Base-by-base conservation (phyloP, 2,113 vertebrate species). In the Carassius carassius region DNA sequence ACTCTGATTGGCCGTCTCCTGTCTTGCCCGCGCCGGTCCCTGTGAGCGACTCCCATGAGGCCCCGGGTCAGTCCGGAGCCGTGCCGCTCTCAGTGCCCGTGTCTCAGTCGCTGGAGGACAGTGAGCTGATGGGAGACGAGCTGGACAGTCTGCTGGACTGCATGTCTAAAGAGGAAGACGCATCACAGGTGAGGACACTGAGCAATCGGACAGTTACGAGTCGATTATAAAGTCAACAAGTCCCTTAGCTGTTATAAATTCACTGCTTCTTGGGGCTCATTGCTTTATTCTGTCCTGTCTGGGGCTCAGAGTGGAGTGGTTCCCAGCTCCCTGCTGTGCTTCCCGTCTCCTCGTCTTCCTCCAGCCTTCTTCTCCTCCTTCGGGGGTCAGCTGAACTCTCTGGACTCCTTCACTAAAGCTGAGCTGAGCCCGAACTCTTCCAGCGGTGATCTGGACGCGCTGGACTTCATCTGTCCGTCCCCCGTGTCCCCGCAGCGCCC, bases 91-190 rank as follows among this genome's bases (percentile, higher is more conserved):
- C 93, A 0, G 91, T 90, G 51, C 86, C 95, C 0, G 94, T 94
- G 85, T 84, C 86, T 16, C 94, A 96, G 8, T 88, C 94, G 74
- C 91, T 95, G 87, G 94, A 94, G 4, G 97, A 97, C n/a, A 94
- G 91, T 0, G 97, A 97, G 49, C 90, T 98, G 87, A 95, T 98
- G 56, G 97, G 96, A 56, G 97, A 97, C 0, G 97, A 99, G 89
- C 88, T 99, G 81, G 98, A 99, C 90, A 95, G 92, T 2, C 94
- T 98, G 41, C 93, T 99, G 70, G 98, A 99, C 91, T 94, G 91
- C 62, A 87, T 96, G 0, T 89, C 94, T 0, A 91, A 94, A 37
- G 91, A 92, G 7, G 90, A 93, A 0, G 93, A 92, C 0, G 87
- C 92, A 65, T 35, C 91, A 58, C 90, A 95, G 92, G 97, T 98